Evolutionary conservation across 1,140 invertebrate species (phyloP).

Genomic region (Probaryconus sp.): DNA sequence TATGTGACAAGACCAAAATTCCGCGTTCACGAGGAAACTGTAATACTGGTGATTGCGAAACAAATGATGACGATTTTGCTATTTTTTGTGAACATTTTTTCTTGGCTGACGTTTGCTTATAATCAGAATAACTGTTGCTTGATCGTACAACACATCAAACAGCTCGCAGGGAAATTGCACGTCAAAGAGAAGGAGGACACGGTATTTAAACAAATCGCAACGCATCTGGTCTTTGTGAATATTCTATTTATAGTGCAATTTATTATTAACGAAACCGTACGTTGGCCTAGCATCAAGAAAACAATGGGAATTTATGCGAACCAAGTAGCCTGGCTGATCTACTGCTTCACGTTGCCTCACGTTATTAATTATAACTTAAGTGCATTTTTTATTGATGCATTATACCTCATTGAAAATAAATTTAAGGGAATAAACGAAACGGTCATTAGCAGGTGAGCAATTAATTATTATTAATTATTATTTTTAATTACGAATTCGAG

Average conservation of each 20-base stretch:
- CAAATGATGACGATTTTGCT: conserved; percentile 32
- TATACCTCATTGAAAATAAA: conserved; percentile 14
- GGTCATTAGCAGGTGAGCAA: conserved; percentile 13
- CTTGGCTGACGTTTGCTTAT: conserved; percentile 39
- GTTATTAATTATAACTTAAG: conserved; percentile 28
- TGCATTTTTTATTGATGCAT: conserved; percentile 2
- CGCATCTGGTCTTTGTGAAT: conserved; percentile 24
- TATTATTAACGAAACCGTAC: conserved; percentile 28
- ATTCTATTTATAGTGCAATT: conserved; percentile 11
- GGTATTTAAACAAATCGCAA: not conserved
- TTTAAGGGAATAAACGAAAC: conserved; percentile 14
- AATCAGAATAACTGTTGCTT: conserved; percentile 26
- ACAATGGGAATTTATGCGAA: conserved; percentile 18
- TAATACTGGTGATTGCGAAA: conserved; percentile 20
- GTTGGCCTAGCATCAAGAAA: conserved; percentile 18
- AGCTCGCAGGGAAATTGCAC: conserved; percentile 10
- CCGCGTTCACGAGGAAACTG: conserved; percentile 3
- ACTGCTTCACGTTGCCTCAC: conserved; percentile 25
- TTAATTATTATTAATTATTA: not conserved
- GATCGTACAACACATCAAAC: conserved; percentile 24
- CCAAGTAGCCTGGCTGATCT: conserved; percentile 21
- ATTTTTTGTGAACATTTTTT: conserved; percentile 27
- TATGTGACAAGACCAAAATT: conserved; percentile 23
- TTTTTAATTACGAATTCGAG: too few relatives aligned
- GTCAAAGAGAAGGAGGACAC: conserved; percentile 1